phyloP scores from a whole-genome alignment of 2,797 vertebrate species.

The Enteromius treurensis region DNA sequence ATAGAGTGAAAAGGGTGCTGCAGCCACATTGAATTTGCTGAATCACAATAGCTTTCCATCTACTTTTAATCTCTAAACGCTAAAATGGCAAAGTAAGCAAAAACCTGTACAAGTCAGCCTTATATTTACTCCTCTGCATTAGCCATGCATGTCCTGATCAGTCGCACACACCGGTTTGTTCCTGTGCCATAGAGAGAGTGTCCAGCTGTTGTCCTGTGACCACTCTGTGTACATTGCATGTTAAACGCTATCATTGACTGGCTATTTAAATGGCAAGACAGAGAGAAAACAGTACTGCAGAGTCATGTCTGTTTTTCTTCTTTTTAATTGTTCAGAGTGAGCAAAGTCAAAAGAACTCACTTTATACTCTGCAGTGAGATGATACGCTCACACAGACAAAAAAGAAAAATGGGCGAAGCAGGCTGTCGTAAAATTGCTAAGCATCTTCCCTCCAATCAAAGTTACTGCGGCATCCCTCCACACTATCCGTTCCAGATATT shows the following conservation, averaged over 20 bases:
- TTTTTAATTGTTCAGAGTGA: neutral
- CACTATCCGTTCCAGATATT: constrained; percentile 65
- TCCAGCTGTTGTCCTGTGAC: constrained; percentile 34
- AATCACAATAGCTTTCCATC: constrained; percentile 63
- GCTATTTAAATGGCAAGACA: neutral
- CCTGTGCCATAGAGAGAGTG: constrained; percentile 29
- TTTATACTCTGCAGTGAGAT: neutral
- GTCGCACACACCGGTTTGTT: constrained; percentile 5
- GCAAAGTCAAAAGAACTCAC: neutral
- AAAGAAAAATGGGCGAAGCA: constrained; percentile 17
- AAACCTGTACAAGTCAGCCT: constrained; percentile 27
- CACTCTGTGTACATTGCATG: constrained; percentile 22
- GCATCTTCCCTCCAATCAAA: constrained; percentile 50
- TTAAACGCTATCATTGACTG: constrained; percentile 38
- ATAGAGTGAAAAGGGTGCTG: constrained; percentile 10
- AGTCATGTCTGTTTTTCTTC: neutral
- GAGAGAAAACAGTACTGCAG: neutral
- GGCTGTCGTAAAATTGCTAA: constrained; percentile 48
- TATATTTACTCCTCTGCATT: constrained; percentile 62
- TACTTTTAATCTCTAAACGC: constrained; percentile 70
- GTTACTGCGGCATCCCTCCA: constrained; percentile 37
- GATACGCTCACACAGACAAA: neutral
- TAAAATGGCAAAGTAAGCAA: constrained; percentile 65
- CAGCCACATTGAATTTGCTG: constrained; percentile 61
- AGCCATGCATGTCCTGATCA: constrained; percentile 61